A percentile compares a stretch with the other conserved stretches of the same genome.
phyloP scores from a whole-genome alignment of 2,113 vertebrate genomes.

The Fukomys damarensis region DNA sequence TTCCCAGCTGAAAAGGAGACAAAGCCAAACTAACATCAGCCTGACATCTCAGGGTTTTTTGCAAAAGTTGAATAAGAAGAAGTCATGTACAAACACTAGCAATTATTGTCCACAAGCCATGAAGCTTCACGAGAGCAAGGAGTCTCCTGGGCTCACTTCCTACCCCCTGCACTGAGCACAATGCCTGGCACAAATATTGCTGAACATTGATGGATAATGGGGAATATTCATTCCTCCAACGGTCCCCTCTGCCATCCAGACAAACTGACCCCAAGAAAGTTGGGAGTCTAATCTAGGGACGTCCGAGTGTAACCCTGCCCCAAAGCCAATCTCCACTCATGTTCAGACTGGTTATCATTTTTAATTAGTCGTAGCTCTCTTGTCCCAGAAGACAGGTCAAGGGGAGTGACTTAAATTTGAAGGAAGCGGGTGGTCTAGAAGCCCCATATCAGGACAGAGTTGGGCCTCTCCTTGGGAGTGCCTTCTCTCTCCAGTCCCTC shows the following conservation, averaged over 20 bases:
- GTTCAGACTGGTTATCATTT: neutral
- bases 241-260: neutral
- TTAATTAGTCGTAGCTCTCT: neutral
- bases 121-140: neutral
- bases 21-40: neutral
- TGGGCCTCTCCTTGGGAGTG: neutral
- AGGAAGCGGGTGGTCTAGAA: too few species aligned
- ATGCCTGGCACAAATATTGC: neutral
- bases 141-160: neutral
- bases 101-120: neutral
- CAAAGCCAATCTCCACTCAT: neutral
- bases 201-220: neutral
- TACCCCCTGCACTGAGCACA: fast-evolving
- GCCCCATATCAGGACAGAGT: neutral
- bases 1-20: neutral
- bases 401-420: neutral
- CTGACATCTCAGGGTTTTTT: neutral
- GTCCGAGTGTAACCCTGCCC: neutral
- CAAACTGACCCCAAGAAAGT: neutral
- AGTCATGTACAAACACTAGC: neutral
- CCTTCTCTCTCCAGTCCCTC: neutral
- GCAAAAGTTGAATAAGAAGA: neutral
- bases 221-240: neutral
- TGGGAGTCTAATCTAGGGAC: neutral
- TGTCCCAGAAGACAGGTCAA: neutral